Evolutionary conservation across 2,888 invertebrate genomes (phyloP).

Genomic region (Lycocerus yunnanus): DNA sequence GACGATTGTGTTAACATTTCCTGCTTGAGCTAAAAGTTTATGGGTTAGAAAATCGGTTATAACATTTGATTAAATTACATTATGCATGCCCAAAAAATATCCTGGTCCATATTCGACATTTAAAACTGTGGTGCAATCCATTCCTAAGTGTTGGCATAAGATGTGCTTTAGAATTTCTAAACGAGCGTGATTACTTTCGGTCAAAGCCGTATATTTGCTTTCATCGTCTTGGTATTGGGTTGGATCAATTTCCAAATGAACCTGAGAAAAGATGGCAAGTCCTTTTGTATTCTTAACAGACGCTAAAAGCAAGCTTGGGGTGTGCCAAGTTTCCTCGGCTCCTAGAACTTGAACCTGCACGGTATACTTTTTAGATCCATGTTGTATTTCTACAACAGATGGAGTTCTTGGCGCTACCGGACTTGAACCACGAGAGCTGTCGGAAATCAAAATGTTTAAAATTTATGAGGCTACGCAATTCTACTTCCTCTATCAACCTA

Average conservation of each 20-base stretch:
- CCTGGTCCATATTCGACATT: conserved; percentile 63
- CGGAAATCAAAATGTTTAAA: conserved; percentile 9
- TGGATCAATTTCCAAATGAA: conserved; percentile 82
- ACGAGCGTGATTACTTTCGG: conserved; percentile 70
- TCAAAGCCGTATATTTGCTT: conserved; percentile 61
- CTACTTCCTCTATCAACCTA: too few species aligned
- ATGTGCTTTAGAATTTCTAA: conserved; percentile 79
- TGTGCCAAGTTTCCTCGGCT: conserved; percentile 86
- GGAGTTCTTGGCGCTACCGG: conserved; percentile 53
- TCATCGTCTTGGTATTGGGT: conserved; percentile 67
- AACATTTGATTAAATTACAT: conserved; percentile 60
- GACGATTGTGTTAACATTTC: conserved; percentile 65
- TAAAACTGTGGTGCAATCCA: conserved; percentile 60
- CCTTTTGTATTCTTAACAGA: conserved; percentile 67
- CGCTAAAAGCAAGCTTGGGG: conserved; percentile 79
- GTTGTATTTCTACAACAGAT: conserved; percentile 52
- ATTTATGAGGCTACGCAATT: too few species aligned
- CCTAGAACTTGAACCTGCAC: conserved; percentile 78
- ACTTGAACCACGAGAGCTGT: conserved; percentile 53
- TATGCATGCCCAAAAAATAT: conserved; percentile 81
- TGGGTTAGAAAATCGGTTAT: neutral
- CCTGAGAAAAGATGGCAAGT: conserved; percentile 81
- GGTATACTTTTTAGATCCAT: conserved; percentile 66
- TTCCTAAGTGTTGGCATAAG: conserved; percentile 69
- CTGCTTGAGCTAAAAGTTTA: conserved; percentile 66